A percentile compares a stretch with the other conserved stretches of the same genome.
Evolutionary conservation across 2,888 invertebrate species (phyloP).

Genomic region (Bellardia bayeri): DNA sequence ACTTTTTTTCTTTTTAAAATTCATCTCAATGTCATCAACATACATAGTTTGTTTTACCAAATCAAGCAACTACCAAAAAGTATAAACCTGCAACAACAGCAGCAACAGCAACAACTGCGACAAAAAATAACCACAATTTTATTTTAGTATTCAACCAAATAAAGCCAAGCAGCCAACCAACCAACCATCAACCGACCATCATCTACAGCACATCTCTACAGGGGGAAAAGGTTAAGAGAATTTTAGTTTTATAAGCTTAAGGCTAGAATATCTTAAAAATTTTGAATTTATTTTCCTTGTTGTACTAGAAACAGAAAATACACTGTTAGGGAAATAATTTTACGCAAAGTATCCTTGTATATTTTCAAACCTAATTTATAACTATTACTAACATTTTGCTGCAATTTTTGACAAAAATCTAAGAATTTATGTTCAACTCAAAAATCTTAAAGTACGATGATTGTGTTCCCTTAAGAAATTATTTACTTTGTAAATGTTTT

Average conservation of each 20-base stretch:
- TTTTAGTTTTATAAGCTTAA: slow-evolving; percentile 28
- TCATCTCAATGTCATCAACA: slow-evolving; percentile 72
- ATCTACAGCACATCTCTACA: neutral
- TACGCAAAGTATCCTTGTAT: slow-evolving; percentile 40
- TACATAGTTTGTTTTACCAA: slow-evolving; percentile 69
- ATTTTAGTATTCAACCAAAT: slow-evolving; percentile 30
- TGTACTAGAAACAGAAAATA: neutral
- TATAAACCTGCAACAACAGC: slow-evolving; percentile 57
- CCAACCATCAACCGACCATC: neutral
- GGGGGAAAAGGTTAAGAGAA: neutral
- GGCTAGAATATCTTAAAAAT: slow-evolving; percentile 49
- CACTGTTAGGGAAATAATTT: slow-evolving; percentile 7
- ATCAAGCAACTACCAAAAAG: slow-evolving; percentile 65
- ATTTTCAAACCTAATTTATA: neutral
- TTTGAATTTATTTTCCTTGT: slow-evolving; percentile 24
- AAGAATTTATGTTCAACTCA: neutral
- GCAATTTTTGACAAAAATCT: neutral
- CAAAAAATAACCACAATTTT: slow-evolving; percentile 53
- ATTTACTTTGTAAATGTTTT: neutral
- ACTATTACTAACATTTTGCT: neutral
- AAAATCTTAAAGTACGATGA: neutral
- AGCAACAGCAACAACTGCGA: slow-evolving; percentile 44
- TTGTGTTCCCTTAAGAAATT: neutral
- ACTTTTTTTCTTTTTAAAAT: slow-evolving; percentile 47
- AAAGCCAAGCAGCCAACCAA: slow-evolving; percentile 9